Conservation (phyloP, 2,113 vertebrate genomes). For the Leuciscus idus region DNA sequence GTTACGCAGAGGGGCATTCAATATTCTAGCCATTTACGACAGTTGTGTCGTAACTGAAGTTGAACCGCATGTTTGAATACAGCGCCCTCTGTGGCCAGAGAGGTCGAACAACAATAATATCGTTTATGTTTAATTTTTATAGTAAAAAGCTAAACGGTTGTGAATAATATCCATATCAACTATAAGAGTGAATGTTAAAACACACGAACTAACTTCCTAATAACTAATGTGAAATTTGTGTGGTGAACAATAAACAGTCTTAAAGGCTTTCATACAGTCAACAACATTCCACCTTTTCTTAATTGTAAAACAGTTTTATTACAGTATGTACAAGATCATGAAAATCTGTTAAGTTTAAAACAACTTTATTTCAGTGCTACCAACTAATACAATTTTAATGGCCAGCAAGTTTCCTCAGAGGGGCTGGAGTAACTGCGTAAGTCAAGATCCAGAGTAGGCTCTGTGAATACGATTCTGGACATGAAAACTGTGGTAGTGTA, state of each 20-base stretch:
- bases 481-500: neutral
- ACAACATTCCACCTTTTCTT: neutral
- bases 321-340: conserved; percentile 39
- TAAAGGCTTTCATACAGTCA: neutral
- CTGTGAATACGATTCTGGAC: neutral
- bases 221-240: neutral
- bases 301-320: conserved; percentile 25
- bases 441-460: neutral
- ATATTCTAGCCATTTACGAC: neutral
- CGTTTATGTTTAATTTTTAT: neutral
- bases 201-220: neutral
- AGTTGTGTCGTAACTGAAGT: neutral
- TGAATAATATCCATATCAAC: no score
- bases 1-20: neutral
- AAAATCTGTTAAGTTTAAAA: conserved; percentile 62
- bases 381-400: conserved; percentile 5
- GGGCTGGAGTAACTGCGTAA: neutral
- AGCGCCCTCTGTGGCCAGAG: conserved; percentile 2
- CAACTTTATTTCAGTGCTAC: conserved; percentile 43
- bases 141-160: no score
- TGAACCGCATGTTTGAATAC: neutral
- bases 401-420: neutral
- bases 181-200: no score
- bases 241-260: neutral
- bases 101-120: neutral